Conservation (phyloP, 2,113 vertebrate genomes). For the Alethe castanea region DNA sequence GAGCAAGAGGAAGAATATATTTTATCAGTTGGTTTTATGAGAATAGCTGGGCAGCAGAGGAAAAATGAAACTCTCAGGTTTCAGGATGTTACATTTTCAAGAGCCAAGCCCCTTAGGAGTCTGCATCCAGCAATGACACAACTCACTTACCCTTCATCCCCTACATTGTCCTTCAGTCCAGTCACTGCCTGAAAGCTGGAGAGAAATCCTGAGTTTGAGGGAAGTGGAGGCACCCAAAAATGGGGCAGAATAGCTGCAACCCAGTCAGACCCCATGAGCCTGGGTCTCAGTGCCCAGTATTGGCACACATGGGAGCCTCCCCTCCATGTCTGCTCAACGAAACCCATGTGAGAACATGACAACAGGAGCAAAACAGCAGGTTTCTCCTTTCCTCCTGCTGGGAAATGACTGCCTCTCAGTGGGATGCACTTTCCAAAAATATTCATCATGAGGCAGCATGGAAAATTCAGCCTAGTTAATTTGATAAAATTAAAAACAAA, state of each 20-base stretch:
- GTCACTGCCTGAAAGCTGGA: not conserved
- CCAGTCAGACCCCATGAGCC: rapidly evolving
- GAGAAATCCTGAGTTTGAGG: not conserved
- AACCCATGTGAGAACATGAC: not conserved
- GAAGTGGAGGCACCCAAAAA: not conserved
- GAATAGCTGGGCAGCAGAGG: not conserved
- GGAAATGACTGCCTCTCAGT: not conserved
- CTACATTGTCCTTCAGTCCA: not conserved
- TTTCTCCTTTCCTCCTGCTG: not conserved
- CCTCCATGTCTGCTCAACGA: not conserved
- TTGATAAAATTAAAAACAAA: constrained; percentile 31
- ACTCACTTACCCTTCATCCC: not conserved
- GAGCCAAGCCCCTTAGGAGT: not conserved
- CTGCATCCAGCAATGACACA: not conserved
- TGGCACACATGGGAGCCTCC: rapidly evolving
- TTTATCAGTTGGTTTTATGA: not conserved
- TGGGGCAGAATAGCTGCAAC: not conserved
- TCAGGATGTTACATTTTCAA: not conserved
- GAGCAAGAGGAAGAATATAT: not conserved
- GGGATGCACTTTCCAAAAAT: not conserved
- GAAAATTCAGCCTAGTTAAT: constrained; percentile 15
- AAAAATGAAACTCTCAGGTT: not conserved
- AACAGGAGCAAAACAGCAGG: not conserved
- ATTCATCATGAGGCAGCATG: not conserved
- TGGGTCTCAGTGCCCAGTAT: rapidly evolving